Base-by-base conservation (phyloP, 2,113 vertebrate species). In the Romanogobio albipinnatus region DNA sequence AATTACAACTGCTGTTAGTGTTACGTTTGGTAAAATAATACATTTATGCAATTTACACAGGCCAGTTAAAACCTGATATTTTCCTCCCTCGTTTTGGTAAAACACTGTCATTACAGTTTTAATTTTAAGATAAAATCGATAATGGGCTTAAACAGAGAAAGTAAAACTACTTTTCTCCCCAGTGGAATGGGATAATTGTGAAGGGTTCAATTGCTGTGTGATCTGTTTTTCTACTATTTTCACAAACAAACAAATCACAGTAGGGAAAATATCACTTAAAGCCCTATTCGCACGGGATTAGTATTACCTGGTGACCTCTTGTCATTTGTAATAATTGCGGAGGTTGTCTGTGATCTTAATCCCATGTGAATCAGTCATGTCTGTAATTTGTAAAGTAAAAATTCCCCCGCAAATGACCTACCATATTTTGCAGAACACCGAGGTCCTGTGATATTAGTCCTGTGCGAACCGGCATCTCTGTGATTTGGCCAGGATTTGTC, bases 61-160 rank as follows among this genome's bases (percentile, higher is more conserved):
- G 8, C 49, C 1, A 24, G 76, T 61, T 58, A 2, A 83, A 83
- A 73, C 14, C 45, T 74, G 10, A 1, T 66, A 66, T 49, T 33
- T 53, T 56, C 68, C 49, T 43, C n/a, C 22, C n/a, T 13, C n/a
- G 13, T 26, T 77, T 78, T 59, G 14, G 5, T 59, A 29, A 81
- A 77, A 59, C 36, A 17, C 33, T 7, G 45, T 14, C 59, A 19
- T 86, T 61, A 51, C 24, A 14, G 11, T n/a, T 82, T 14, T 70
- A 61, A 51, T 17, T 39, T 76, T 61, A 39, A 43, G 81, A 83
- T 24, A 45, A 78, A 61, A 24, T 14, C 24, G 11, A 79, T 17
- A 51, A 70, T 5, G 39, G 73, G n/a, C 51, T 43, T 14, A 15
- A 78, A 59, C 53, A 59, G 13, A n/a, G n/a, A 33, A 61, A 43